Evolutionary conservation across 1,140 invertebrate species (phyloP), one percentile per base, ranked within the genome.

Genomic region (Anoplophora glabripennis): DNA sequence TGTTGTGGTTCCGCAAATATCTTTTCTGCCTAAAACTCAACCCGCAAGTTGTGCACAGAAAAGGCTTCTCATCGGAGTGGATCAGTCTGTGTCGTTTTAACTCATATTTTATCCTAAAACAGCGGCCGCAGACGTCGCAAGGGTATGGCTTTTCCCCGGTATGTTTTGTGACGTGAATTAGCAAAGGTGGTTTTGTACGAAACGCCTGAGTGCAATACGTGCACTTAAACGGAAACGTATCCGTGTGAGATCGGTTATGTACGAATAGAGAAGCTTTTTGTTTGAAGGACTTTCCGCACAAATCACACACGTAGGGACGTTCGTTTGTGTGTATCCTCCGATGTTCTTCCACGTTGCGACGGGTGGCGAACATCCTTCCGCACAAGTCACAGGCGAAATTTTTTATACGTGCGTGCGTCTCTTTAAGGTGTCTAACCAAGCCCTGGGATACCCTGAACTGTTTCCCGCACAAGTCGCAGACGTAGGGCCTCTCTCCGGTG

Each of bases 391-490:
- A 84, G 0, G 77, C 62, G 59, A 81, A 79, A 53, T 83, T 81
- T 59, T 83, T 83, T 0, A 83, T 78, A 0, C 80, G 76, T 35
- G 83, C 81, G 65, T 89, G 87, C 0, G 85, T 85, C 51, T 86
- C 82, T 11, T 80, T 78, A 14, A 86, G 47, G 68, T 88, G 87
- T 11, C 83, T 75, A 4, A 78, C 78, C 12, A 87, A 70, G 5
- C 84, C 83, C 68, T 82, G 79, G 2, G 80, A 80, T 11, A 85
- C 80, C 14, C 84, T 76, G 72, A 90, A 92, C 54, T 84, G 83
- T 69, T 89, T 89, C 0, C 86, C 87, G 69, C 89, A 91, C 1
- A 87, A 72, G 57, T 85, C 81, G 67, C 89, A 92, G 21, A 83
- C 82, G 67, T 83, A 89, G 1, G 86, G 85, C 55, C 86, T 81